A percentile compares a stretch with the other conserved stretches of the same genome.
Conservation (phyloP, 2,113 vertebrate genomes). For the Colaptes auratus region DNA sequence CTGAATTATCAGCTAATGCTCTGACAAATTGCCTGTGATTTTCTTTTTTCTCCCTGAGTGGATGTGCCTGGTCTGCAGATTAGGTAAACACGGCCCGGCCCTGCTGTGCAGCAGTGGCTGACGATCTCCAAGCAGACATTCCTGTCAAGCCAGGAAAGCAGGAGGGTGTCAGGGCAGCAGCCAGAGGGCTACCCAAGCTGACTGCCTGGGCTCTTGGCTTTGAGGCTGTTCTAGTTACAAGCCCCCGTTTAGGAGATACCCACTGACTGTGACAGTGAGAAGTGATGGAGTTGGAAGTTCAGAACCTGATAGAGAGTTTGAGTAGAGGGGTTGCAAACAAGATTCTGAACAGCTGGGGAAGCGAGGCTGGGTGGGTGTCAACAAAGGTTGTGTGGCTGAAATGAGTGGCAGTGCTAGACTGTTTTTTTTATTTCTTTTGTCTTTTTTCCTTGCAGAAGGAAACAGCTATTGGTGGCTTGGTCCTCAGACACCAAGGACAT, state of each 20-base stretch:
- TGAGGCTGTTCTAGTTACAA: fast-evolving
- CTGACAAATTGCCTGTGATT: slow-evolving; percentile 76
- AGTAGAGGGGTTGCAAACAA: not conserved
- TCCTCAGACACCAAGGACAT: not conserved
- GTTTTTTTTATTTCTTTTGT: too few relatives aligned
- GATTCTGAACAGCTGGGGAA: not conserved
- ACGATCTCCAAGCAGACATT: not conserved
- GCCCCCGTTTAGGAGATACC: not conserved
- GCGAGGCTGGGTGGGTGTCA: not conserved
- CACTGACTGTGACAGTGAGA: fast-evolving
- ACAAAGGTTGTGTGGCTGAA: not conserved
- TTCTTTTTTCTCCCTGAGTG: slow-evolving; percentile 50
- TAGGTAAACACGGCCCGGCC: slow-evolving; percentile 1
- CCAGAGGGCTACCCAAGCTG: not conserved
- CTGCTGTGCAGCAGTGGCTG: not conserved
- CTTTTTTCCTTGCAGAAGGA: not conserved
- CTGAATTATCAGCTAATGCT: slow-evolving; percentile 74
- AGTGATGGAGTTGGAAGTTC: not conserved
- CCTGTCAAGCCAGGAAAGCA: not conserved
- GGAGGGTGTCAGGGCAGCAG: not conserved
- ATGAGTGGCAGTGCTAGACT: not conserved
- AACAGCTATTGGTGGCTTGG: not conserved
- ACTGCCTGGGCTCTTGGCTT: fast-evolving
- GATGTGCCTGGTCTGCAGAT: slow-evolving; percentile 59
- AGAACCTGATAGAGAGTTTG: not conserved